These are phyloP conservation scores for Hyposoter dolosus DNA, from an alignment of 2,888 invertebrate species.

Conservation along the genomic window DNA sequence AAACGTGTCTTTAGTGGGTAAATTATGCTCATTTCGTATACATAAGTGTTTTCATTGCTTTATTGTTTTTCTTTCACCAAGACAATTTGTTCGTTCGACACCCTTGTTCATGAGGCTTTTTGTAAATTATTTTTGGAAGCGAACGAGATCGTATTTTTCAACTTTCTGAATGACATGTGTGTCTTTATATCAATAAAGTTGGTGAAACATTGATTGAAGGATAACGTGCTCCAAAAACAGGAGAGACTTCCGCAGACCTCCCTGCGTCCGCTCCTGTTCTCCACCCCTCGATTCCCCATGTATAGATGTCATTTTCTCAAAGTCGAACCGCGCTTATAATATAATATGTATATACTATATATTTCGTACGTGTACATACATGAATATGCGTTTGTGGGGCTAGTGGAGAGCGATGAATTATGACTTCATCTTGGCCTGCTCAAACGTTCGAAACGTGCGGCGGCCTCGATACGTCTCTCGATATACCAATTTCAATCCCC, in stretches of 20 bases:
- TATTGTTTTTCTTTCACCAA: neutral
- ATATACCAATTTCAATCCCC: constrained; percentile 53
- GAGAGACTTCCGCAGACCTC: neutral
- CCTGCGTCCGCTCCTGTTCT: neutral
- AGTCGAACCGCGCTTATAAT: constrained; percentile 14
- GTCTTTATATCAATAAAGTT: neutral
- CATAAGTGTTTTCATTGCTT: neutral
- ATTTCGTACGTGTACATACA: constrained; percentile 4
- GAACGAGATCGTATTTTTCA: neutral
- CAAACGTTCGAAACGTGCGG: constrained; percentile 66
- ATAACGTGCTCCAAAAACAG: neutral
- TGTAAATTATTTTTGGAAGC: neutral
- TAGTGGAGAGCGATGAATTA: constrained; percentile 63
- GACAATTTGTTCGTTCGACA: neutral
- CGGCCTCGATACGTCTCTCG: constrained; percentile 64
- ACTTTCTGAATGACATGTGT: neutral
- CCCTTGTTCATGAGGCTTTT: neutral
- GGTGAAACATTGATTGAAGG: neutral
- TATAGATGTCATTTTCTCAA: constrained; percentile 24
- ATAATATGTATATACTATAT: neutral
- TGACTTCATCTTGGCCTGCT: constrained; percentile 66
- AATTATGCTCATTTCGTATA: neutral
- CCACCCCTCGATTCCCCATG: constrained; percentile 26
- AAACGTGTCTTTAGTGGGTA: neutral
- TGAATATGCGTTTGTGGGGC: constrained; percentile 19